phyloP scores from a whole-genome alignment of 2,113 vertebrate genomes.

The Pygoscelis antarcticus region DNA sequence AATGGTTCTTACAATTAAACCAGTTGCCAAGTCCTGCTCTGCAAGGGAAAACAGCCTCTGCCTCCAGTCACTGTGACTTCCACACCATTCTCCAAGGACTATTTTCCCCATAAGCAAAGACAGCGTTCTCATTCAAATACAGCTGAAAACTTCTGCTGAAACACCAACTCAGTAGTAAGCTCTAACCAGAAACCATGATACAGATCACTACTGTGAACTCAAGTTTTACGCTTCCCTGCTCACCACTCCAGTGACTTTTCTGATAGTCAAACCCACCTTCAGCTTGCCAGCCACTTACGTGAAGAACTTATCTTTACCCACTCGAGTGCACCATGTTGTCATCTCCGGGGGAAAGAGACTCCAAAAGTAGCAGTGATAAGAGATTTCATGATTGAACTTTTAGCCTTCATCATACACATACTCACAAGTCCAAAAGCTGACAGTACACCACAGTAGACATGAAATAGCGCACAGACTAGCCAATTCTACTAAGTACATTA shows the following conservation, averaged over 20 bases:
- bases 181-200: background rate
- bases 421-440: background rate
- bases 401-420: background rate
- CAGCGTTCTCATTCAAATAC: background rate
- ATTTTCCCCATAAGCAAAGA: background rate
- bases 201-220: background rate
- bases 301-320: background rate
- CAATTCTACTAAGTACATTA: background rate
- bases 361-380: background rate
- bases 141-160: background rate
- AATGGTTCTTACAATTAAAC: background rate
- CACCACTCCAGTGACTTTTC: background rate
- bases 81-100: background rate
- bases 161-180: background rate
- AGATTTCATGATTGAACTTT: background rate
- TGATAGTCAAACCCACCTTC: background rate
- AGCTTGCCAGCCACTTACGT: background rate
- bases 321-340: background rate
- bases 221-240: background rate
- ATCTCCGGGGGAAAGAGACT: background rate
- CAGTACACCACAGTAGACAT: background rate
- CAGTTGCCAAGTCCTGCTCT: background rate
- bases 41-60: background rate
- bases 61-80: background rate
- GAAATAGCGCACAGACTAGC: background rate